Evolutionary conservation across 2,888 invertebrate genomes (phyloP).

Genomic region (Coronaproctus castanopsis): DNA sequence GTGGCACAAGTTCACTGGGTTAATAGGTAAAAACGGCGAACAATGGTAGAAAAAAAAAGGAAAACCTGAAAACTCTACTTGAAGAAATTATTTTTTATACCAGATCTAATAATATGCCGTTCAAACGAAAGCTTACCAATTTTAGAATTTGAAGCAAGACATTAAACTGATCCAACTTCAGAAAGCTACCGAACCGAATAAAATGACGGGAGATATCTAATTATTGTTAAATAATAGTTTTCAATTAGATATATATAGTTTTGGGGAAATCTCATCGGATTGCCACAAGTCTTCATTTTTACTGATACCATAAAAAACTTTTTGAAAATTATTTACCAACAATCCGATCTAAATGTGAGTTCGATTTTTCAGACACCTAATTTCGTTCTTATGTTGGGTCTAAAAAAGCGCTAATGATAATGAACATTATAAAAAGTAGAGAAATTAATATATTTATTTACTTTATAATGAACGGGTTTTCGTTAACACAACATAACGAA

Average conservation of each 20-base stretch:
- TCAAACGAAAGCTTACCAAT: not conserved
- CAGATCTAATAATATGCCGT: too few relatives aligned
- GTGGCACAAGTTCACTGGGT: too few relatives aligned
- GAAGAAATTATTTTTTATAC: too few relatives aligned
- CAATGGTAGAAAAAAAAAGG: too few relatives aligned
- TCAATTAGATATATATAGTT: not conserved
- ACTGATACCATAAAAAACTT: not conserved
- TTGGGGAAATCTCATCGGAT: not conserved
- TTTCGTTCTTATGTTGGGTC: constrained; percentile 1
- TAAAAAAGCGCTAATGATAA: not conserved
- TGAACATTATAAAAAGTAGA: not conserved
- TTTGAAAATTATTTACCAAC: not conserved
- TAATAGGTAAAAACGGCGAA: too few relatives aligned
- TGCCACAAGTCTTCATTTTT: not conserved
- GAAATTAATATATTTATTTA: not conserved
- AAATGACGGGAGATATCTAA: not conserved
- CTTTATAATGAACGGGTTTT: not conserved
- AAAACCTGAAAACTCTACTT: too few relatives aligned
- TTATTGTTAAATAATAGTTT: not conserved
- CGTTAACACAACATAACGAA: not conserved
- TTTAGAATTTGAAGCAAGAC: not conserved
- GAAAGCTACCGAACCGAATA: not conserved
- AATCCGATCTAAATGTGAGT: not conserved
- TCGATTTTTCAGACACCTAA: constrained; percentile 2
- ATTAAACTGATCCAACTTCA: not conserved